Percentiles rank a stretch among this genome's conserved stretches.
These are phyloP conservation scores for Ophiothrix spiculata DNA, from an alignment of 35 echinoderm and acorn worm genomes.

Conservation along the genomic window DNA sequence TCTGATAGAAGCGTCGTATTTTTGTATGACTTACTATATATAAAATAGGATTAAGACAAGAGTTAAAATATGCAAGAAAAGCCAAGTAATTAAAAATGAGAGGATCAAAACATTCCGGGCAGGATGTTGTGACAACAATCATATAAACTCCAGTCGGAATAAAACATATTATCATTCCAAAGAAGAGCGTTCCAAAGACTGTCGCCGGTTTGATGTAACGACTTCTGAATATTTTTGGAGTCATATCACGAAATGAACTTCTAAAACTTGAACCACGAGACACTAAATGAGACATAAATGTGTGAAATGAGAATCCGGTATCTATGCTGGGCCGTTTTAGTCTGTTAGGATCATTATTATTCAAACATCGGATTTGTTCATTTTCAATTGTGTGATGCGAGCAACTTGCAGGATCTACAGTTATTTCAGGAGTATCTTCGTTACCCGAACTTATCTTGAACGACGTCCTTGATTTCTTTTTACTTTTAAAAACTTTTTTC, in stretches of 20 bases:
- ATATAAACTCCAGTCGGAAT: slow-evolving; percentile 1
- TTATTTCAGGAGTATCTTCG: not conserved
- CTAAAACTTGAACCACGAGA: not conserved
- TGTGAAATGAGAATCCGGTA: not conserved
- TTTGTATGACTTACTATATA: not conserved
- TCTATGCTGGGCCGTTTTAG: not conserved
- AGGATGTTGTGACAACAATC: not conserved
- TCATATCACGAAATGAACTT: not conserved
- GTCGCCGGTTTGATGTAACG: not conserved
- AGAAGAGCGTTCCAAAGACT: not conserved
- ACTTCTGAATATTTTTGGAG: not conserved
- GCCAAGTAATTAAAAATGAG: not conserved
- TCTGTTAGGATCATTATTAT: not conserved
- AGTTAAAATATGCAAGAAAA: not conserved
- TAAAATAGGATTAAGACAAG: slow-evolving; percentile 1
- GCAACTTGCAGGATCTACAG: not conserved
- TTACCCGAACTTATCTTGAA: not conserved
- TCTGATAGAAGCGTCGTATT: not conserved
- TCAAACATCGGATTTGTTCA: not conserved
- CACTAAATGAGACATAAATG: not conserved
- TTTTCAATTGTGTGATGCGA: not conserved
- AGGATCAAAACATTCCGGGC: not conserved
- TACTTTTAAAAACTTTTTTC: not conserved
- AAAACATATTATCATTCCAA: not conserved
- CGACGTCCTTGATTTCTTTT: not conserved